Conservation (phyloP, 2,888 invertebrate species). For the Nomada flava region DNA sequence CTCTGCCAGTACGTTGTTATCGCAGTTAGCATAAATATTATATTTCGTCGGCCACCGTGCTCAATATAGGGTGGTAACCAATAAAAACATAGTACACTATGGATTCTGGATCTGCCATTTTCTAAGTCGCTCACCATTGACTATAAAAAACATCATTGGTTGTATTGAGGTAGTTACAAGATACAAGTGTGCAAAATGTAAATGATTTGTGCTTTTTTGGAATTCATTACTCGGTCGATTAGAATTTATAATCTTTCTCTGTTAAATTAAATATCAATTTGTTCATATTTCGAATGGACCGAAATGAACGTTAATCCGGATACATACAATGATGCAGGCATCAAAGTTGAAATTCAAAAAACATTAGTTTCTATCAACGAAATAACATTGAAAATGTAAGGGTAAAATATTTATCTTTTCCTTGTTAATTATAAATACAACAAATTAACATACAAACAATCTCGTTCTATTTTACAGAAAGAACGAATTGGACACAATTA, state of each 20-base stretch:
- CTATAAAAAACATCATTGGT: background rate
- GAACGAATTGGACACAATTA: constrained; percentile 68
- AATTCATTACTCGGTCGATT: background rate
- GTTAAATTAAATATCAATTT: constrained; percentile 13
- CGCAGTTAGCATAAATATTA: background rate
- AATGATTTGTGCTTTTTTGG: background rate
- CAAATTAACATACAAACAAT: background rate
- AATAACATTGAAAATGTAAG: constrained; percentile 63
- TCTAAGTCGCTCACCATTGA: constrained; percentile 1
- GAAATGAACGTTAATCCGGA: background rate
- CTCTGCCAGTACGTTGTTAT: background rate
- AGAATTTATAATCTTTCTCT: background rate
- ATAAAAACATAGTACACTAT: constrained; percentile 10
- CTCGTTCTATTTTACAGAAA: constrained; percentile 63
- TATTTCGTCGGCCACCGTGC: background rate
- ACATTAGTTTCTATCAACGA: constrained; percentile 52
- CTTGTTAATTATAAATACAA: background rate
- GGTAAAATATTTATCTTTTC: background rate
- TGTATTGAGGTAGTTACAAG: background rate
- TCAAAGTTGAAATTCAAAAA: constrained; percentile 48
- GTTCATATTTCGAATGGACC: background rate
- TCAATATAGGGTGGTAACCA: background rate
- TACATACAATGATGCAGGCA: background rate
- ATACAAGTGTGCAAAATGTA: background rate
- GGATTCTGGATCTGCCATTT: background rate